Base-by-base conservation (phyloP, 2,797 vertebrate species). In the Falco cherrug region DNA sequence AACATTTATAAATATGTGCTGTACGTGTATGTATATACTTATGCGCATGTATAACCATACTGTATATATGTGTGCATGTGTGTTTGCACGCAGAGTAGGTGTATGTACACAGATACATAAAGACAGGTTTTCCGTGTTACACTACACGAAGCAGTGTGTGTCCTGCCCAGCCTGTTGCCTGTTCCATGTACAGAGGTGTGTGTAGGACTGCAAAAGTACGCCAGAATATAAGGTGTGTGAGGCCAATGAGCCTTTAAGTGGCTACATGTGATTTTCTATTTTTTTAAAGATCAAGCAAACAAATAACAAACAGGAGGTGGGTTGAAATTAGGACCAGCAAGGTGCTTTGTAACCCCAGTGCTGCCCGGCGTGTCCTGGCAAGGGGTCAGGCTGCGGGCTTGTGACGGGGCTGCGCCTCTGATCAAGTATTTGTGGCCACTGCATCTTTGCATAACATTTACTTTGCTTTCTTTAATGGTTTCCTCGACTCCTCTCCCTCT, bases 351-450 rank as follows among this genome's bases (percentile, higher is more conserved):
- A 60, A 83, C 57, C 61, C 20, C 17, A 92, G 98, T 84, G 90
- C 95, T 96, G 97, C 97, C 97, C 71, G 22, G 97, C 48, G 33
- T 97, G 97, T 97, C 97, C 70, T 56, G 56, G 75, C 43, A 93
- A 97, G 97, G 96, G 98, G 98, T 98, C 98, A 98, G 96, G 87
- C 91, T 96, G 97, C 29, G 33, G 97, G 96, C 86, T 90, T 81
- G 59, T 95, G 98, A 97, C 92, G 87, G 96, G 97, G 67, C 96
- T 96, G 56, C 0, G 22, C 63, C 97, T 97, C 97, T 98, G 97
- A 98, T 99, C 97, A 98, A 98, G 96, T 98, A 98, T 98, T 98
- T 98, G 97, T 97, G 97, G 96, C 90, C 96, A 89, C 95, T 97
- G 96, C 97, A 97, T 92, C 95, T 98, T 98, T 98, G 97, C 98